These are phyloP conservation scores for Taxidea taxus DNA, from an alignment of 2,113 vertebrate species.

Conservation along the genomic window DNA sequence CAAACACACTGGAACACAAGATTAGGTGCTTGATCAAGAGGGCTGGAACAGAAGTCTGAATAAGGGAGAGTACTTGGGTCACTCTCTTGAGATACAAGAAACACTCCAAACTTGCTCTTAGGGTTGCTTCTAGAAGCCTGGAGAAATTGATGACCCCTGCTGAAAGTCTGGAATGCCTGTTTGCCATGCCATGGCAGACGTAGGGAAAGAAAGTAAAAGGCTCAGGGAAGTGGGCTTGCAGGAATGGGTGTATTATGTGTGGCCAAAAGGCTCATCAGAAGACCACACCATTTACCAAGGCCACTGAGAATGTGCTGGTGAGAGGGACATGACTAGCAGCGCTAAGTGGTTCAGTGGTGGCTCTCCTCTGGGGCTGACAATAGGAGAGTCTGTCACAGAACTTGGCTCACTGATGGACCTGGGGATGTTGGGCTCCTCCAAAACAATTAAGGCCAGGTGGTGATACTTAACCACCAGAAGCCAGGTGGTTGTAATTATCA, in stretches of 20 bases:
- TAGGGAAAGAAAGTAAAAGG: background rate
- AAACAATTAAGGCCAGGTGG: background rate
- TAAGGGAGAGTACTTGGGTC: background rate
- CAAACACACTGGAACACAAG: background rate
- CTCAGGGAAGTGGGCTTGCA: background rate
- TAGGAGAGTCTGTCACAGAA: background rate
- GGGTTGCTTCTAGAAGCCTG: background rate
- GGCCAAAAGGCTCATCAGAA: background rate
- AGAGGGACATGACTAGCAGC: background rate
- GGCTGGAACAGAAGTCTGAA: background rate
- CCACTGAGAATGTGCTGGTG: background rate
- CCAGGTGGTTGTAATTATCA: background rate
- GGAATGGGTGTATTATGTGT: background rate
- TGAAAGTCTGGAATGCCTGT: background rate
- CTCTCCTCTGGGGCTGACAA: background rate
- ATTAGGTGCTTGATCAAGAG: background rate
- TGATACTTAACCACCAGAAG: background rate
- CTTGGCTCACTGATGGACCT: background rate
- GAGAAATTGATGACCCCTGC: background rate
- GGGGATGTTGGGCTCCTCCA: background rate
- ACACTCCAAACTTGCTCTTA: background rate
- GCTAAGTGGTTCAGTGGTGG: background rate
- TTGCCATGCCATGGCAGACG: background rate
- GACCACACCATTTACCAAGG: background rate
- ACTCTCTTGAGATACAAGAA: background rate